These are phyloP conservation scores for Daphoenositta chrysoptera DNA, from an alignment of 2,113 vertebrate genomes.

Conservation along the genomic window DNA sequence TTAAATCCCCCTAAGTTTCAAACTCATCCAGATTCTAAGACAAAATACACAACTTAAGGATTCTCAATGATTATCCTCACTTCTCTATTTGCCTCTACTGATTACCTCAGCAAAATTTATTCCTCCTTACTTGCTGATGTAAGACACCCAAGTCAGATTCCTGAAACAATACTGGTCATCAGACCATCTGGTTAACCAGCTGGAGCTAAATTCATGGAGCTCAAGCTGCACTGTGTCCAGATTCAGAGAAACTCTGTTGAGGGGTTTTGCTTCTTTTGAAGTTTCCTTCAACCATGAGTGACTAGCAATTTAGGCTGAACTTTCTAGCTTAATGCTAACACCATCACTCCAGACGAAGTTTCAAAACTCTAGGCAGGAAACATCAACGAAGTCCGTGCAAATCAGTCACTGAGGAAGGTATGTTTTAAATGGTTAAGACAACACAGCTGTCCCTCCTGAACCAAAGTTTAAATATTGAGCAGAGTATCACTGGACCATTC, in stretches of 20 bases:
- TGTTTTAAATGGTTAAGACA: not conserved
- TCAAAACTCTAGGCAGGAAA: not conserved
- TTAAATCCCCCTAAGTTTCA: not conserved
- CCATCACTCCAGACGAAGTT: accelerated
- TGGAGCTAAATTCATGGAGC: not conserved
- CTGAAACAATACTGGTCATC: not conserved
- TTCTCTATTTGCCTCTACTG: not conserved
- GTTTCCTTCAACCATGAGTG: not conserved
- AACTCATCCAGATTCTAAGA: not conserved
- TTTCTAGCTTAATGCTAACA: not conserved
- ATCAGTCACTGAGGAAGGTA: not conserved
- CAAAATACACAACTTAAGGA: not conserved
- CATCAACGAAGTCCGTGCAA: not conserved
- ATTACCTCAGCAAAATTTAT: not conserved
- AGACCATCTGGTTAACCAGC: not conserved
- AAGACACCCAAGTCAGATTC: not conserved
- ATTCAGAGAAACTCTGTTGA: not conserved
- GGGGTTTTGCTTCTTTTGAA: not conserved
- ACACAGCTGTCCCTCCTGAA: not conserved
- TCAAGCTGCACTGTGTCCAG: not conserved
- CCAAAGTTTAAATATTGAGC: not conserved
- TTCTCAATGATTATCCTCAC: not conserved
- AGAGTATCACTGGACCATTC: not conserved
- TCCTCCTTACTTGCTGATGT: not conserved
- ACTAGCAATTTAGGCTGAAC: not conserved